phyloP scores from a whole-genome alignment of 1,140 invertebrate genomes.

The Venturia canescens region DNA sequence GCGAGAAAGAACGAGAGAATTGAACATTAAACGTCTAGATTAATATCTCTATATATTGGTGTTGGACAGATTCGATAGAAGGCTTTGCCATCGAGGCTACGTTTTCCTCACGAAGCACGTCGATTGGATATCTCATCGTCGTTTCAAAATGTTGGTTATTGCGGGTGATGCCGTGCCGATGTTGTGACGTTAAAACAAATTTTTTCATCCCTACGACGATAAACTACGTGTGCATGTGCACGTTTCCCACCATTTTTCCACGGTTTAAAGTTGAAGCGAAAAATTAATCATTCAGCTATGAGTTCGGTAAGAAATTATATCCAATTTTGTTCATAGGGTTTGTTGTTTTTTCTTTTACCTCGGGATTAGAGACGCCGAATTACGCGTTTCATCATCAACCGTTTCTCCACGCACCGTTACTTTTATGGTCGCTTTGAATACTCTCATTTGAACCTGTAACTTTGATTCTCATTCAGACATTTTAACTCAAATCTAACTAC shows the following conservation, averaged over 20 bases:
- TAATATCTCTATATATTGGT: no score
- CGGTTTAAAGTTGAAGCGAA: slow-evolving; percentile 6
- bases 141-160: slow-evolving; percentile 75
- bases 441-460: not conserved
- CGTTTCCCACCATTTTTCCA: not conserved
- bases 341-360: slow-evolving; percentile 8
- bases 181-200: slow-evolving; percentile 73
- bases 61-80: not conserved
- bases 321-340: not conserved
- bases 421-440: not conserved
- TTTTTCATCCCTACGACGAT: slow-evolving; percentile 43
- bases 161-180: slow-evolving; percentile 67
- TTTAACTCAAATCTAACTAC: not conserved
- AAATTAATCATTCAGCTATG: slow-evolving; percentile 32
- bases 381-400: slow-evolving; percentile 21
- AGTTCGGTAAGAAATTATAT: slow-evolving; percentile 49
- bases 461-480: not conserved
- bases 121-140: slow-evolving; percentile 63
- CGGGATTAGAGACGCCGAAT: slow-evolving; percentile 17
- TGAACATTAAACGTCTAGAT: not conserved
- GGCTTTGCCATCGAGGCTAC: slow-evolving; percentile 25
- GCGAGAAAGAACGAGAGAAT: not conserved
- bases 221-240: slow-evolving; percentile 42
- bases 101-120: slow-evolving; percentile 28
- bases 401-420: not conserved